A percentile compares a stretch with the other conserved stretches of the same genome.
These are phyloP conservation scores for Ammodytes dubius DNA, from an alignment of 2,113 vertebrate genomes.

Conservation along the genomic window DNA sequence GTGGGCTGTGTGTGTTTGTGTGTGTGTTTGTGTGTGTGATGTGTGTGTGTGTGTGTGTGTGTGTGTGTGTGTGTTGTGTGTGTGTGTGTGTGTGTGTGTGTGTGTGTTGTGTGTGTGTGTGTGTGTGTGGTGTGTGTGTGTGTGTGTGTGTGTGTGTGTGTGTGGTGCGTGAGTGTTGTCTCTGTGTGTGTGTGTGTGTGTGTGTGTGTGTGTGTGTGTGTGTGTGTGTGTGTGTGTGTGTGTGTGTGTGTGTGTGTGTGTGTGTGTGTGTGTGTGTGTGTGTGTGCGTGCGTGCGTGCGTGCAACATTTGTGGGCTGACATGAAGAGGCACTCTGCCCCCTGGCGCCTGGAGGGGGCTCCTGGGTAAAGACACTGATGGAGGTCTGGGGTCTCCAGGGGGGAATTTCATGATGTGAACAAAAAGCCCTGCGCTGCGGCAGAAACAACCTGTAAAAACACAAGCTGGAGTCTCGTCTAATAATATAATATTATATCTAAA, in stretches of 20 bases:
- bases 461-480: constrained; percentile 39
- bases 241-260: constrained; percentile 30
- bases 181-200: too few species aligned
- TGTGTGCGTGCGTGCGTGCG: constrained; percentile 51
- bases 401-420: constrained; percentile 63
- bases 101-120: constrained; percentile 19
- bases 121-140: constrained; percentile 30
- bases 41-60: too few species aligned
- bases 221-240: constrained; percentile 25
- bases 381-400: constrained; percentile 72
- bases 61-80: constrained; percentile 22
- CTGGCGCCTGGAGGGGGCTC: constrained; percentile 79
- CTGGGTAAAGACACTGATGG: constrained; percentile 78
- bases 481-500: too few species aligned
- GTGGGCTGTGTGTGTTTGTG: constrained; percentile 23
- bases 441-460: constrained; percentile 56
- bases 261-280: constrained; percentile 30
- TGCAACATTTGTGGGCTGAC: constrained; percentile 83
- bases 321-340: constrained; percentile 78
- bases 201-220: constrained; percentile 41
- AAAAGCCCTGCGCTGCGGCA: constrained; percentile 52
- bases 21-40: too few species aligned
- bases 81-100: constrained; percentile 37
- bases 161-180: constrained; percentile 62
- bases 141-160: constrained; percentile 33